These are phyloP conservation scores for Prolemur simus DNA, from an alignment of 2,113 vertebrate species.

Conservation along the genomic window DNA sequence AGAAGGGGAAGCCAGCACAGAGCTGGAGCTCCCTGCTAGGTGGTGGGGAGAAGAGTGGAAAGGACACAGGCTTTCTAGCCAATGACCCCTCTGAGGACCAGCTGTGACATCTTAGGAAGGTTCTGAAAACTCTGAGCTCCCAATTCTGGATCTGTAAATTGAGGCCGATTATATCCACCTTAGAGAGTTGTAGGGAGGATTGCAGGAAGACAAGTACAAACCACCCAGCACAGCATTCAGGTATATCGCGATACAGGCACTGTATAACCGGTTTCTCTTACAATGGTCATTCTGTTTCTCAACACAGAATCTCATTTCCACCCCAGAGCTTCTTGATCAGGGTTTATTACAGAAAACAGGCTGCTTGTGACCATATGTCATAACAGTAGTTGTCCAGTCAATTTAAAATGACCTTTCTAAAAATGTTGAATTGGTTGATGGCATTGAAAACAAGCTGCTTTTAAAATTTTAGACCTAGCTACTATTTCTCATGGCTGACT, in stretches of 20 bases:
- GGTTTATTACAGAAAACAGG: not conserved
- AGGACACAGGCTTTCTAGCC: not conserved
- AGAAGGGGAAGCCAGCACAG: not conserved
- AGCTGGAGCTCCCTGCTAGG: not conserved
- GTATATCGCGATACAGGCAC: accelerated
- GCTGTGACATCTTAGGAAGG: not conserved
- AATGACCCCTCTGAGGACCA: not conserved
- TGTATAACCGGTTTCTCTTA: accelerated
- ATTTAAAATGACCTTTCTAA: conserved; percentile 7
- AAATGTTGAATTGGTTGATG: not conserved
- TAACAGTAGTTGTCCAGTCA: not conserved
- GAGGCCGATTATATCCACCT: not conserved
- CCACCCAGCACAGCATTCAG: accelerated
- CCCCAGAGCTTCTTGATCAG: not conserved
- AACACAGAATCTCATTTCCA: not conserved
- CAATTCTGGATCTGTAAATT: not conserved
- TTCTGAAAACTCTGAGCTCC: not conserved
- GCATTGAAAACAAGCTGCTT: conserved; percentile 62
- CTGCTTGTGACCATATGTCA: not conserved
- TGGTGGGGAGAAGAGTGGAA: not conserved
- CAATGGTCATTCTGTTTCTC: not conserved
- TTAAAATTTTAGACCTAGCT: not conserved
- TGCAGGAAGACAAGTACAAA: not conserved
- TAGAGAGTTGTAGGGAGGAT: no score
- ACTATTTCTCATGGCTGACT: not conserved